Conservation (phyloP, 2,113 vertebrate species). For the Athene noctua region DNA sequence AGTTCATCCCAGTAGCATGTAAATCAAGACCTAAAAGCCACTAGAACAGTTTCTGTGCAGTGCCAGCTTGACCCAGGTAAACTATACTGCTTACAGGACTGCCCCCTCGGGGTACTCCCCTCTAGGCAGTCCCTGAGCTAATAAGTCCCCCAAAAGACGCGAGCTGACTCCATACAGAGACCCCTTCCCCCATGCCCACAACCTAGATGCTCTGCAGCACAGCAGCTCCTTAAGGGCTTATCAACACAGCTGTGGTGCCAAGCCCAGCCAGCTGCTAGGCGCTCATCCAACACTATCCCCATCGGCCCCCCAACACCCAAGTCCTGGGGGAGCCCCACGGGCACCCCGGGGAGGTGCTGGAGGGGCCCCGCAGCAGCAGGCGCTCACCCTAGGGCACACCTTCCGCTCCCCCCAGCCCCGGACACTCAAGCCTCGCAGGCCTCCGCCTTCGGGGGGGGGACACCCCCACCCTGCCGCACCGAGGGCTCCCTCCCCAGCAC, state of each 20-base stretch:
- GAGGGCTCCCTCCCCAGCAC: accelerated
- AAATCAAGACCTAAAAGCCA: background rate
- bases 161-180: background rate
- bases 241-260: background rate
- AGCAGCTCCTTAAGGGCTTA: background rate
- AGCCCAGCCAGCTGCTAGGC: accelerated
- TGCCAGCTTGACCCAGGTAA: background rate
- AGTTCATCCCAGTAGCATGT: background rate
- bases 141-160: accelerated
- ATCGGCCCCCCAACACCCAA: accelerated
- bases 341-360: too few species aligned
- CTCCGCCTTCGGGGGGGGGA: accelerated
- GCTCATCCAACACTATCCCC: accelerated
- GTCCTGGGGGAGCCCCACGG: accelerated
- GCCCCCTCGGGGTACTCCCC: accelerated
- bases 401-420: background rate
- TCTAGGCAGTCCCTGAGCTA: background rate
- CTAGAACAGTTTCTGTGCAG: background rate
- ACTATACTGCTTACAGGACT: background rate
- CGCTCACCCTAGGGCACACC: too few species aligned
- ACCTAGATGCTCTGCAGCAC: background rate
- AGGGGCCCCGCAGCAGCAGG: accelerated
- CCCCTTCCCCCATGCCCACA: accelerated
- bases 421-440: accelerated
- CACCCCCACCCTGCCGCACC: background rate